phyloP scores from a whole-genome alignment of 1,140 invertebrate species.

The Lanistes nyassanus region DNA sequence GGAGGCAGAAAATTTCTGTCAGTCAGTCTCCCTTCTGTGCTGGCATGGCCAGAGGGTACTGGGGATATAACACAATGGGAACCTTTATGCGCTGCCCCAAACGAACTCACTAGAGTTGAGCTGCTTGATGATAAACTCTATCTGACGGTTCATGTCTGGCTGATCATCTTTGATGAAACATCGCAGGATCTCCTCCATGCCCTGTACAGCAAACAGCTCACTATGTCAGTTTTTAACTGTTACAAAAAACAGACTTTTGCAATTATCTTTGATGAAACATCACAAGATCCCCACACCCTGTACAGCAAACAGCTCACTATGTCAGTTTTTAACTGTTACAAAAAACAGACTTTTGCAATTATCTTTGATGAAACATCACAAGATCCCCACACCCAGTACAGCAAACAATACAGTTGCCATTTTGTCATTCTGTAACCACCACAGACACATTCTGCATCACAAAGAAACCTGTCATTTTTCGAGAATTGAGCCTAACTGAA shows the following conservation, averaged over 20 bases:
- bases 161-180: slow-evolving; percentile 67
- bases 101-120: slow-evolving; percentile 59
- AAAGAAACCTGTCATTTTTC: no score
- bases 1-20: no score
- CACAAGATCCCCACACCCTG: slow-evolving; percentile 68
- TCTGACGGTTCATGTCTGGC: slow-evolving; percentile 66
- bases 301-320: background rate
- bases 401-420: no score
- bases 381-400: slow-evolving; percentile 64
- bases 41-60: no score
- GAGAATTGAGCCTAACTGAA: no score
- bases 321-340: background rate
- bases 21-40: no score
- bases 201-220: slow-evolving; percentile 38
- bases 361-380: slow-evolving; percentile 68
- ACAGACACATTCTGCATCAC: no score
- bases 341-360: no score
- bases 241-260: no score
- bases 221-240: background rate
- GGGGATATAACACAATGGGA: no score
- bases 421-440: no score
- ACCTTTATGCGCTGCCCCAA: no score
- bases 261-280: slow-evolving; percentile 67
- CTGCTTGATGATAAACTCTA: slow-evolving; percentile 70
- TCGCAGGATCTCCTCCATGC: slow-evolving; percentile 67